Evolutionary conservation across 2,797 vertebrate species (phyloP).

Genomic region (Chelidonichthys spinosus): DNA sequence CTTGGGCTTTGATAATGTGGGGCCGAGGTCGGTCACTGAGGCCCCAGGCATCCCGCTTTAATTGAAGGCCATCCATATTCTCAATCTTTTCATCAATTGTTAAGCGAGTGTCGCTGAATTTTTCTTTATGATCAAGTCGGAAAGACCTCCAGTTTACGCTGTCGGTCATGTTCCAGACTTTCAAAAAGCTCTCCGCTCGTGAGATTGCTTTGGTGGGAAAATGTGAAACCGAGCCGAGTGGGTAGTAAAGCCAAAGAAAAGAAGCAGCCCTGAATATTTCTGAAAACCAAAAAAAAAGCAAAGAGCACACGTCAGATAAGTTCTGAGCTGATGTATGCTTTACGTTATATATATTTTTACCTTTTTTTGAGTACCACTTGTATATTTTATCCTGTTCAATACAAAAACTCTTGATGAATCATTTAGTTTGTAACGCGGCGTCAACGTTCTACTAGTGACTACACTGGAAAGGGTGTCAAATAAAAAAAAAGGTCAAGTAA

Average conservation of each 20-base stretch:
- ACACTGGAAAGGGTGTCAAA: constrained; percentile 43
- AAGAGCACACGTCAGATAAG: constrained; percentile 32
- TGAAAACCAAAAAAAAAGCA: constrained; percentile 56
- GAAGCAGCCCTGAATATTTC: constrained; percentile 40
- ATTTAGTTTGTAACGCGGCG: constrained; percentile 10
- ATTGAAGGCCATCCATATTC: constrained; percentile 39
- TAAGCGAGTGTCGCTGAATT: constrained; percentile 45
- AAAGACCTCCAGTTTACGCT: constrained; percentile 39
- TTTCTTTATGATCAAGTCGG: constrained; percentile 63
- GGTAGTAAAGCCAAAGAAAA: constrained; percentile 37
- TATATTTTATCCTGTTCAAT: constrained; percentile 8
- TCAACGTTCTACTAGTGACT: constrained; percentile 41
- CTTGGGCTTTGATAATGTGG: constrained; percentile 41
- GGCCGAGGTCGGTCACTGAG: constrained; percentile 36
- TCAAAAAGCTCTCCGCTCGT: constrained; percentile 34
- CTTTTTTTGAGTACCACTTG: constrained; percentile 25
- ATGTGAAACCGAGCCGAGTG: constrained; percentile 40
- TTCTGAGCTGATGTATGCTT: constrained; percentile 31
- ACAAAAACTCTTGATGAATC: constrained; percentile 9
- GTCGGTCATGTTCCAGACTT: constrained; percentile 54
- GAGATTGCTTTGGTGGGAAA: constrained; percentile 51
- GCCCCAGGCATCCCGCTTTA: constrained; percentile 43
- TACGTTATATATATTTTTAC: constrained; percentile 8
- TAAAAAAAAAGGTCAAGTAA: constrained; percentile 40
- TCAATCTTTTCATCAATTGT: constrained; percentile 61